These are phyloP conservation scores for Neoscelio sp. DNA, from an alignment of 2,888 invertebrate genomes.

Conservation along the genomic window DNA sequence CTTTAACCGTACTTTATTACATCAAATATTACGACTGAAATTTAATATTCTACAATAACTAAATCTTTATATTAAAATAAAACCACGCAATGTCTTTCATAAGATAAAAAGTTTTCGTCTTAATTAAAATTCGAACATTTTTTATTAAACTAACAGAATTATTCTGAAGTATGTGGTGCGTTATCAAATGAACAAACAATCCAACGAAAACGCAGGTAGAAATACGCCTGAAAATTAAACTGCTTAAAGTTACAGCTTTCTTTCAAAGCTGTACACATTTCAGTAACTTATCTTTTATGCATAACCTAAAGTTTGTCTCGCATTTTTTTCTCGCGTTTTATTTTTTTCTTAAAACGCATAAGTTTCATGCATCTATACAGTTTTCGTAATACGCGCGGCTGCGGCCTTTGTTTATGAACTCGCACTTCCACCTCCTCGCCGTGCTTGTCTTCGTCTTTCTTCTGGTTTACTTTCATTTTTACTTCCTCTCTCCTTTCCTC, in stretches of 20 bases:
- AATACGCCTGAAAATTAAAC: constrained; percentile 42
- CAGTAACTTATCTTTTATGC: constrained; percentile 58
- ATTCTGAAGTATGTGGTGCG: constrained; percentile 3
- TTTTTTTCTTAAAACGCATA: too few relatives aligned
- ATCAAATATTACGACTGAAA: too few relatives aligned
- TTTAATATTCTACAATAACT: too few relatives aligned
- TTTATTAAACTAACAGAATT: constrained; percentile 16
- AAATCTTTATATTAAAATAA: too few relatives aligned
- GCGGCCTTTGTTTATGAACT: constrained; percentile 60
- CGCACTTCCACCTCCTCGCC: constrained; percentile 7
- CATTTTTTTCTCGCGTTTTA: constrained; percentile 57
- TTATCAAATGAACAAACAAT: constrained; percentile 45
- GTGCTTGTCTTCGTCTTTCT: constrained; percentile 31
- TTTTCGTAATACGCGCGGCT: constrained; percentile 55
- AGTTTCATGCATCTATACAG: constrained; percentile 49
- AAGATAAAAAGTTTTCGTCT: constrained; percentile 3
- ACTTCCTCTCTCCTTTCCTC: constrained; percentile 9
- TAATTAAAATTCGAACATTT: constrained; percentile 38
- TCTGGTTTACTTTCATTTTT: constrained; percentile 30
- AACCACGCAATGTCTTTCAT: too few relatives aligned
- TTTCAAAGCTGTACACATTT: constrained; percentile 51
- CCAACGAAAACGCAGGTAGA: neutral
- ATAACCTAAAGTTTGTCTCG: constrained; percentile 53
- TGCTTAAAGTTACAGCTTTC: constrained; percentile 47
- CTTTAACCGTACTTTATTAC: too few relatives aligned